Conservation (phyloP, 1,140 invertebrate genomes). For the Ceratosolen solmsi region DNA sequence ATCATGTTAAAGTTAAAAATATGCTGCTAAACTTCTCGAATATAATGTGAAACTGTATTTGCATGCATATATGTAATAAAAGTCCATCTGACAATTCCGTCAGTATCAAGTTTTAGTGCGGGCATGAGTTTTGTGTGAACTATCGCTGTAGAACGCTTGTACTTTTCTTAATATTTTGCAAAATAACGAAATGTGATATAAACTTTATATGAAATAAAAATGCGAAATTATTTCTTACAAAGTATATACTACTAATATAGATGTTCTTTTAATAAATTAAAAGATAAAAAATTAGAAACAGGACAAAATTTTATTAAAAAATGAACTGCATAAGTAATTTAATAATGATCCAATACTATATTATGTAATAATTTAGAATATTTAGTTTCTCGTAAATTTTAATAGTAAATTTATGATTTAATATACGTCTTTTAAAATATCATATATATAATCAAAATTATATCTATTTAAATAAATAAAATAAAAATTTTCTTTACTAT, state of each 20-base stretch:
- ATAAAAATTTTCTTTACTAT: too few relatives aligned
- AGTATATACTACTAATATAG: neutral
- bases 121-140: neutral
- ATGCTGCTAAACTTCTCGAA: slow-evolving; percentile 14
- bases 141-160: neutral
- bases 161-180: neutral
- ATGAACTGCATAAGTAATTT: too few relatives aligned
- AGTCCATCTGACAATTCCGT: slow-evolving; percentile 10
- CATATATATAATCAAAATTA: too few relatives aligned
- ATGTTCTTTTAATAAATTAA: too few relatives aligned
- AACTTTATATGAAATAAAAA: slow-evolving; percentile 7
- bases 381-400: too few relatives aligned
- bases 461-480: too few relatives aligned
- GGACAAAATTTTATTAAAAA: too few relatives aligned
- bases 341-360: too few relatives aligned
- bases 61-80: slow-evolving; percentile 24
- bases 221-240: neutral
- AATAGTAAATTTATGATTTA: too few relatives aligned
- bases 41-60: slow-evolving; percentile 13
- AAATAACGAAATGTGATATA: neutral
- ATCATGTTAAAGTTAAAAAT: slow-evolving; percentile 20
- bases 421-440: too few relatives aligned
- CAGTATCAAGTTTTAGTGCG: neutral
- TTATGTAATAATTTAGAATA: too few relatives aligned
- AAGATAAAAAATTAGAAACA: too few relatives aligned